A percentile compares a stretch with the other conserved stretches of the same genome.
Evolutionary conservation across 2,113 vertebrate genomes (phyloP).

Genomic region (Cheirogaleus medius): DNA sequence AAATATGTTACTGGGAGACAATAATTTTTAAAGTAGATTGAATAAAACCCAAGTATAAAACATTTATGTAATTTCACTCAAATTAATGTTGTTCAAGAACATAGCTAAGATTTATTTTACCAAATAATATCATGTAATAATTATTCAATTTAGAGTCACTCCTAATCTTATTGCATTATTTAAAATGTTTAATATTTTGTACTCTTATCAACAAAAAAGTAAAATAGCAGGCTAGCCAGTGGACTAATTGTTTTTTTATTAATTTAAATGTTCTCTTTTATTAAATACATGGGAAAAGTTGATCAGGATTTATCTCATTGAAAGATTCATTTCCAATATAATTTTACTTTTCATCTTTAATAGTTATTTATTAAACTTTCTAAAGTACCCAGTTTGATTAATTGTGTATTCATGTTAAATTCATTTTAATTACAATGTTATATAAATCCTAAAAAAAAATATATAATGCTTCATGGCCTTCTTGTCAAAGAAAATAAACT

Average conservation of each 20-base stretch:
- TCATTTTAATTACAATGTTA: not conserved
- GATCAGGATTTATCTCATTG: not conserved
- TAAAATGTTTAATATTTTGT: conserved; percentile 13
- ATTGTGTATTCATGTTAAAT: not conserved
- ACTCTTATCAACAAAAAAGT: not conserved
- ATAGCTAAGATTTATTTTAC: not conserved
- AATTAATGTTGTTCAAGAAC: not conserved
- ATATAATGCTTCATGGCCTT: not conserved
- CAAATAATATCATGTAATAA: not conserved
- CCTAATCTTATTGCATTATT: not conserved
- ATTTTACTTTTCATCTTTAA: not conserved
- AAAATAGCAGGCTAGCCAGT: not conserved
- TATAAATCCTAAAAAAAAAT: not conserved
- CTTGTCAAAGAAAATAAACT: not conserved
- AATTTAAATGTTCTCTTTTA: not conserved
- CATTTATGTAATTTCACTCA: not conserved
- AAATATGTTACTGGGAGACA: not conserved
- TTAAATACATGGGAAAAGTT: not conserved
- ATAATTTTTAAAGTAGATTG: not conserved
- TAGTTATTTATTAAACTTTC: not conserved
- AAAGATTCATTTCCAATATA: not conserved
- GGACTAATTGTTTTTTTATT: not conserved
- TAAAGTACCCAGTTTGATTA: not conserved
- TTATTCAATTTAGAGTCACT: not conserved
- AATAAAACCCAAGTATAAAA: not conserved